Evolutionary conservation across 1,140 invertebrate species (phyloP).

Genomic region (Caenorhabditis brenneri): DNA sequence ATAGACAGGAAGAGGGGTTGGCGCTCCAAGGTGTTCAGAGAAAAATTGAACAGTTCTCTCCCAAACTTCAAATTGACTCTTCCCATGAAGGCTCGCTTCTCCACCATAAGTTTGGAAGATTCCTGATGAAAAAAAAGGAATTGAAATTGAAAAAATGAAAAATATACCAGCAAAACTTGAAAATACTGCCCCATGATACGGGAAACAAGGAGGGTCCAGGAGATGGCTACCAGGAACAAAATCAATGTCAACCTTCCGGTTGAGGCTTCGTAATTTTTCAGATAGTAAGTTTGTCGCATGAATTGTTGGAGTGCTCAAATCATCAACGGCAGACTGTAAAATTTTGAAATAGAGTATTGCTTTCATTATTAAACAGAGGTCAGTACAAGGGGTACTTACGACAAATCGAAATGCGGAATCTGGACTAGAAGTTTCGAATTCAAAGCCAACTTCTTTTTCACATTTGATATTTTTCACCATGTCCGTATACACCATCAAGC

Average conservation of each 20-base stretch:
- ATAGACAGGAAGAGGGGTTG: constrained; percentile 39
- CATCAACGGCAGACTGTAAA: constrained; percentile 41
- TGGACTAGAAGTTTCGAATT: neutral
- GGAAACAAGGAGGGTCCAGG: constrained; percentile 46
- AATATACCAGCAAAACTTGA: constrained; percentile 11
- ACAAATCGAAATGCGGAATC: constrained; percentile 1
- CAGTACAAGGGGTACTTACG: constrained; percentile 73
- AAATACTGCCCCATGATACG: constrained; percentile 39
- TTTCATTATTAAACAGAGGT: neutral
- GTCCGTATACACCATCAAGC: neutral
- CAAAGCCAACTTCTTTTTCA: neutral
- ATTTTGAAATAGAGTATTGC: neutral
- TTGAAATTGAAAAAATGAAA: neutral
- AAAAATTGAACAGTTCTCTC: constrained; percentile 39
- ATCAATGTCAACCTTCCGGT: constrained; percentile 27
- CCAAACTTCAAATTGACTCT: constrained; percentile 42
- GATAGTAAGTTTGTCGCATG: neutral
- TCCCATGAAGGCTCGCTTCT: constrained; percentile 45
- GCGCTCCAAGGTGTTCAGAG: constrained; percentile 32
- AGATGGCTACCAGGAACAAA: constrained; percentile 40
- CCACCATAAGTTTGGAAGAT: constrained; percentile 40
- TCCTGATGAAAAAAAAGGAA: neutral
- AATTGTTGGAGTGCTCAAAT: neutral
- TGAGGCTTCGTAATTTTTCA: neutral
- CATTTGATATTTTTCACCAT: neutral